Evolutionary conservation across 1,140 invertebrate species (phyloP), one percentile per base, ranked within the genome.

Genomic region (Aphelenchoides avenae): DNA sequence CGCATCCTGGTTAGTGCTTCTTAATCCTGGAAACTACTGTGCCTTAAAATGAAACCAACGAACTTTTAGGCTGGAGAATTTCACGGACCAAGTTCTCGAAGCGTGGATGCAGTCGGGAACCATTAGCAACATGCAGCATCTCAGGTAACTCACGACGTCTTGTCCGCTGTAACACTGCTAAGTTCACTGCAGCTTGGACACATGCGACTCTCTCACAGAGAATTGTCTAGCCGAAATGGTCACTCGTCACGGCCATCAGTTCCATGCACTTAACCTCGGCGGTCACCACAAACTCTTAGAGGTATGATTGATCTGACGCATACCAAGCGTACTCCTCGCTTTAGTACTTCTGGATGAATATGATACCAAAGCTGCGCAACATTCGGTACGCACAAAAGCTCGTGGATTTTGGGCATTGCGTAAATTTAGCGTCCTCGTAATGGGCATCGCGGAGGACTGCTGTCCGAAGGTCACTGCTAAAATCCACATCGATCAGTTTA

Each of bases 281-380:
- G 94, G 94, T 29, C 97, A 98, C 86, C 87, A 91, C 0, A 93
- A 97, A 75, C 88, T 98, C 63, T 92, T 91, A 1, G 94, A n/a
- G n/a, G n/a, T n/a, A n/a, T n/a, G n/a, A n/a, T n/a, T n/a, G n/a
- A n/a, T n/a, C n/a, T n/a, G n/a, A n/a, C n/a, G n/a, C n/a, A n/a
- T n/a, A n/a, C n/a, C n/a, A n/a, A n/a, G n/a, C n/a, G n/a, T n/a
- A n/a, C n/a, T n/a, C n/a, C n/a, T n/a, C n/a, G 13, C 62, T 70
- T 9, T 80, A 82, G 53, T 80, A 81, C 59, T 82, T 82, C 65
- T 82, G 81, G 79, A 76, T 80, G 41, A 81, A 79, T 61, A 79
- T 79, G 18, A 80, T 82, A 27, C 73, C 76, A 26, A 77, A 79
- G 43, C 62, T 82, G 37, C 78, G 77, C 53, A 81, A 81, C 47